A percentile compares a stretch with the other conserved stretches of the same genome.
phyloP scores from a whole-genome alignment of 2,888 invertebrate species.

The Heliconius hortense region DNA sequence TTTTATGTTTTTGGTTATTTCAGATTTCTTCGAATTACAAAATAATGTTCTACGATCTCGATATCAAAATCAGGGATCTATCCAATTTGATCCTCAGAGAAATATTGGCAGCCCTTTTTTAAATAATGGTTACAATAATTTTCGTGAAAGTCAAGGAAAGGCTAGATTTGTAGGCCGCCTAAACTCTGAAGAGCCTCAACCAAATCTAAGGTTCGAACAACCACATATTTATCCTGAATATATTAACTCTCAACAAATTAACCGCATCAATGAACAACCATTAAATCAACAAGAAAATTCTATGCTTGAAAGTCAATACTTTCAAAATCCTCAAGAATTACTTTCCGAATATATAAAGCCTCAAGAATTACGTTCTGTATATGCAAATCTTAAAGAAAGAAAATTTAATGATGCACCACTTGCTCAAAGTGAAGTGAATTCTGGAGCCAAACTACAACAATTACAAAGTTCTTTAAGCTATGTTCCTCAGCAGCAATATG shows the following conservation, averaged over 20 bases:
- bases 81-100: not conserved
- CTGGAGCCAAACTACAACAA: not conserved
- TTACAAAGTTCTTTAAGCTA: not conserved
- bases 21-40: constrained; percentile 8
- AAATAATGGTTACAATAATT: not conserved
- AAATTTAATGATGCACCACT: not conserved
- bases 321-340: not conserved
- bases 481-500: not conserved
- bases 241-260: not conserved
- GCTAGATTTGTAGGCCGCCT: not conserved
- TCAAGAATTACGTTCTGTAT: not conserved
- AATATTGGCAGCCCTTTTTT: not conserved
- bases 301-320: not conserved
- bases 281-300: not conserved
- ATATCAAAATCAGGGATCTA: not conserved
- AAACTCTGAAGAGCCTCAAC: not conserved
- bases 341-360: not conserved
- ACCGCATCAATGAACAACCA: not conserved
- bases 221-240: constrained; percentile 14
- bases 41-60: not conserved
- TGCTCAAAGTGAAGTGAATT: not conserved
- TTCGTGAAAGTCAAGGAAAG: not conserved
- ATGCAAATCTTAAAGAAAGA: not conserved
- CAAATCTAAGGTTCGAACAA: not conserved
- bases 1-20: not conserved